phyloP scores from a whole-genome alignment of 2,797 vertebrate species.

The Hemitrygon akajei region DNA sequence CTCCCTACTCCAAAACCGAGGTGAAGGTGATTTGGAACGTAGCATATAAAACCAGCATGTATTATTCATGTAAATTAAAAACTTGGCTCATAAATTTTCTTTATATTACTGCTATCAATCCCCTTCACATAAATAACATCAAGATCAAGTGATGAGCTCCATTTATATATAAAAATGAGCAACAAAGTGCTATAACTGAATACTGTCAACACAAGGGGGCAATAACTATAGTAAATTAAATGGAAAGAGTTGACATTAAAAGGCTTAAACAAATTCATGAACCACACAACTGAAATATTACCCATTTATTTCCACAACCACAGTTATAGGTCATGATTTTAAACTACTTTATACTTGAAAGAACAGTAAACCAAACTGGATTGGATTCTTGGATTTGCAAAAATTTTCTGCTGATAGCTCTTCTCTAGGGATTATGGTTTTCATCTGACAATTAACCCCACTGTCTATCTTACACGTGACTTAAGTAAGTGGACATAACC shows the following conservation, averaged over 20 bases:
- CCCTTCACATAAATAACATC: background rate
- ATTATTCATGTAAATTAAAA: constrained; percentile 32
- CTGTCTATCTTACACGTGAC: background rate
- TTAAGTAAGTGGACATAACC: background rate
- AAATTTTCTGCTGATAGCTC: too few species aligned
- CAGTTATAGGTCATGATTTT: background rate
- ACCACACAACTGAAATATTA: constrained; percentile 1
- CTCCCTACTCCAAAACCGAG: background rate
- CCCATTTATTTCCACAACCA: background rate
- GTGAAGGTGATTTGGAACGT: background rate
- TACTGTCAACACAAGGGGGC: background rate
- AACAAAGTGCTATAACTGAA: background rate
- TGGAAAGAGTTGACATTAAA: background rate
- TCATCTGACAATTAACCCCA: background rate
- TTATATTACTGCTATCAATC: background rate
- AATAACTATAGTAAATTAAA: constrained; percentile 4
- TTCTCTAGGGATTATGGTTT: too few species aligned
- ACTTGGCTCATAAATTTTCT: background rate
- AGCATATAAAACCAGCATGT: background rate
- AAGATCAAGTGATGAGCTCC: background rate
- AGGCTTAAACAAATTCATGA: background rate
- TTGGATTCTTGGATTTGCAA: background rate
- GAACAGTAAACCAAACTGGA: background rate
- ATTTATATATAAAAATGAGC: background rate
- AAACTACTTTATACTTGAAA: background rate